Conservation (phyloP, 2,797 vertebrate species). For the Trachops cirrhosus region DNA sequence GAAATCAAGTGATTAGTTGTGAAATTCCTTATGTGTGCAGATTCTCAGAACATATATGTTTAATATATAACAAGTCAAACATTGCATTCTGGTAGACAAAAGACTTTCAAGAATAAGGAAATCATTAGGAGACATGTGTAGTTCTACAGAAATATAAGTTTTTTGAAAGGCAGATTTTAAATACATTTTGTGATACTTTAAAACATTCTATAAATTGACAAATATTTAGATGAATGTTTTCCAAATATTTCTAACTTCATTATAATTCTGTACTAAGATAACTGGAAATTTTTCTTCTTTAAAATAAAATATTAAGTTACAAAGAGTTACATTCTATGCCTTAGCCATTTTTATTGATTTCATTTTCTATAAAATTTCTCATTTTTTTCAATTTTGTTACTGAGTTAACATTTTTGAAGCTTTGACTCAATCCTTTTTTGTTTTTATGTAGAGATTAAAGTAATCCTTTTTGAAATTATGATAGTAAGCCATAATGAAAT, state of each 20-base stretch:
- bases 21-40: neutral
- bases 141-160: neutral
- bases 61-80: neutral
- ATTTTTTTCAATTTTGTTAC: constrained; percentile 52
- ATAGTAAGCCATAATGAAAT: constrained; percentile 60
- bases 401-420: constrained; percentile 35
- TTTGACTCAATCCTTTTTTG: constrained; percentile 45
- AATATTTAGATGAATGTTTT: constrained; percentile 8
- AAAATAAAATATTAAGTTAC: constrained; percentile 13
- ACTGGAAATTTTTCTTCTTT: neutral
- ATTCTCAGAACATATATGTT: neutral
- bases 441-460: constrained; percentile 46
- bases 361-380: constrained; percentile 16
- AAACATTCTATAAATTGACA: neutral
- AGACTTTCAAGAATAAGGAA: neutral
- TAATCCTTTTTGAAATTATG: constrained; percentile 65
- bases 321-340: neutral
- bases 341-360: constrained; percentile 31
- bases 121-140: neutral
- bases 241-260: neutral
- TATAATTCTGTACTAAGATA: neutral
- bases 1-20: neutral
- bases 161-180: neutral
- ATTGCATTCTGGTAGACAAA: neutral
- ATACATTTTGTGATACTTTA: neutral